Percentiles rank a stretch among this genome's conserved stretches.
These are phyloP conservation scores for Epinephelus malabaricus DNA, from an alignment of 2,797 vertebrate species.

Conservation along the genomic window DNA sequence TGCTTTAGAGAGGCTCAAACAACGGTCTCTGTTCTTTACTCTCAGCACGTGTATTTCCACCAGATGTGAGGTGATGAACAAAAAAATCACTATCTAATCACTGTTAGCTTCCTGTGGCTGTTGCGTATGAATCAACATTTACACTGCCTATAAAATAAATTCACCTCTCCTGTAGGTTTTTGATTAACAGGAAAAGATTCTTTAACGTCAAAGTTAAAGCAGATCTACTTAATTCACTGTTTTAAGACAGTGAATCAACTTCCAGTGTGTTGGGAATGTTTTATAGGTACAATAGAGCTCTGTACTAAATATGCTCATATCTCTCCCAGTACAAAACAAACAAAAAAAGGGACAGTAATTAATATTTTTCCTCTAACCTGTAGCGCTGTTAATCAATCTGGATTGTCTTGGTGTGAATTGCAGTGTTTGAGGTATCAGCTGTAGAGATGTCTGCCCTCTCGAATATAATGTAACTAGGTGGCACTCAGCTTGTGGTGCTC, in stretches of 20 bases:
- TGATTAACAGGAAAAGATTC: background rate
- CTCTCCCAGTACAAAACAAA: background rate
- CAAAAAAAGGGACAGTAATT: no score
- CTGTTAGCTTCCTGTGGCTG: background rate
- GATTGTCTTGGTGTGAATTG: no score
- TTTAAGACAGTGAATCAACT: background rate
- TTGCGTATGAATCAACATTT: background rate
- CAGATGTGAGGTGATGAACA: background rate
- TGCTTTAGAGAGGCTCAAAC: constrained; percentile 11
- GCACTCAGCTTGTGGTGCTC: no score
- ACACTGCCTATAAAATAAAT: background rate
- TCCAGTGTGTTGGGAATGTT: background rate
- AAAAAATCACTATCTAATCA: background rate
- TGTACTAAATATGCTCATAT: background rate
- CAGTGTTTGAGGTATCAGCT: no score
- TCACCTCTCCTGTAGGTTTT: background rate
- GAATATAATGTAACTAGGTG: no score
- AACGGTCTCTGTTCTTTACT: background rate
- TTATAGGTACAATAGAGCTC: background rate
- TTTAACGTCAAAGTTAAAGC: background rate
- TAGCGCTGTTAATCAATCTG: no score
- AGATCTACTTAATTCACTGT: background rate
- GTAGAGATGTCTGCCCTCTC: no score
- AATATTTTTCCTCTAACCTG: no score
- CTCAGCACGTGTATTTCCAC: background rate